Base-by-base conservation (phyloP, 2,888 invertebrate genomes). In the Watsonalla binaria region DNA sequence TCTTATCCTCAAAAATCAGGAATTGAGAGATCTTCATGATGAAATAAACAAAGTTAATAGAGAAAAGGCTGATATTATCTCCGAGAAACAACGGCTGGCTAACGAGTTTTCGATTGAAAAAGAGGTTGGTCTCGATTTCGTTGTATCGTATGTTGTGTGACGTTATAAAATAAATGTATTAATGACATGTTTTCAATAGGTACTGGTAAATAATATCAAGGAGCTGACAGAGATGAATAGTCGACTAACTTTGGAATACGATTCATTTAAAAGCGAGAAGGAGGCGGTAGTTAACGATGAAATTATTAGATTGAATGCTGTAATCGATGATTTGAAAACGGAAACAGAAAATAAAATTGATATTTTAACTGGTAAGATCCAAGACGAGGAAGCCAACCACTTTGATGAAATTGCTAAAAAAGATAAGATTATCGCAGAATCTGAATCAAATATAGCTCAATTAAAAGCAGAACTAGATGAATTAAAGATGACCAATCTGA, bases 101-200 rank as follows among this genome's bases (percentile, higher is more conserved):
- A 66, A 59, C 33, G 65, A 80, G 56, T 62, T 74, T 47, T 57
- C 55, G 24, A 53, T 61, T 58, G 72, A 84, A 59, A 84, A 81
- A 70, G 75, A 88, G 88, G 90, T 90, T 81, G 65, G 87, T 84
- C 60, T 59, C 53, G 35, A 55, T 56, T 51, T 47, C 55, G 46
- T 51, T 50, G 47, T 65, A 62, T 65, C 50, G 54, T 59, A 51
- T 62, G 11, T 11, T 42, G 11, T 47, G 62, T 71, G 54, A 53
- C 46, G 33, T 42, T 42, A 50, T 49, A 54, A 51, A 57, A 54
- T 66, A 61, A 69, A 50, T 55, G 33, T 58, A 62, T 59, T 70
- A 54, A 61, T 47, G 53, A 35, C 8, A 49, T 59, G 53, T 76
- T 52, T 76, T 81, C 78, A 61, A 52, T 80, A 86, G 86, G 82